A percentile compares a stretch with the other conserved stretches of the same genome.
Conservation (phyloP, 2,113 vertebrate species). For the Laterallus jamaicensis region DNA sequence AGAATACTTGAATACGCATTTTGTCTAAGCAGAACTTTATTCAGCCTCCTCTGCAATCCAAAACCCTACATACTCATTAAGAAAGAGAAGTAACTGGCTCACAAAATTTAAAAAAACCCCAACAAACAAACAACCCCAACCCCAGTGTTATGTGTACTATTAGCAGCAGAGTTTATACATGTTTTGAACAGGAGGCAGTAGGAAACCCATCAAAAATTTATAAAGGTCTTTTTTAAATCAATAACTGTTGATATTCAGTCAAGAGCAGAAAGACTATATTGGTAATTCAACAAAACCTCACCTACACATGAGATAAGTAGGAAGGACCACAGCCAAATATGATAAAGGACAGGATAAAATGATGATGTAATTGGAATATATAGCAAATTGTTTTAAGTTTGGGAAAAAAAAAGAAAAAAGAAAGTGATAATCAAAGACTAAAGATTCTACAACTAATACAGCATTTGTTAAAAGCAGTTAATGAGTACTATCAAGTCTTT, state of each 20-base stretch:
- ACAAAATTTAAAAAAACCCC: neutral
- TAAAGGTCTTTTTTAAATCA: neutral
- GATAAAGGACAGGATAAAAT: neutral
- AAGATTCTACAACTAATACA: neutral
- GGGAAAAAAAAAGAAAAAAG: neutral
- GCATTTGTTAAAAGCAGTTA: neutral
- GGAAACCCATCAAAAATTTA: neutral
- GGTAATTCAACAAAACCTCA: neutral
- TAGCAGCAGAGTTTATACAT: neutral
- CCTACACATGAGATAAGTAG: neutral
- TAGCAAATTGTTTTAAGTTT: neutral
- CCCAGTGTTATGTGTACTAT: neutral
- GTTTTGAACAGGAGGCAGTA: neutral
- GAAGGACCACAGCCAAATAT: neutral
- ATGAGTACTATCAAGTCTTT: neutral
- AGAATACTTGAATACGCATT: neutral
- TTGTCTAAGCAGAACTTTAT: neutral
- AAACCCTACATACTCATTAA: neutral
- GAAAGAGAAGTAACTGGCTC: neutral
- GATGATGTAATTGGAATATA: neutral
- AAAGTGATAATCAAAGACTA: neutral
- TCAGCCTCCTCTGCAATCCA: neutral
- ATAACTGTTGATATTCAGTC: neutral
- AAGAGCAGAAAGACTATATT: neutral
- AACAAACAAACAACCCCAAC: neutral